These are phyloP conservation scores for Hippoglossus stenolepis DNA, from an alignment of 2,113 vertebrate species.

Conservation along the genomic window DNA sequence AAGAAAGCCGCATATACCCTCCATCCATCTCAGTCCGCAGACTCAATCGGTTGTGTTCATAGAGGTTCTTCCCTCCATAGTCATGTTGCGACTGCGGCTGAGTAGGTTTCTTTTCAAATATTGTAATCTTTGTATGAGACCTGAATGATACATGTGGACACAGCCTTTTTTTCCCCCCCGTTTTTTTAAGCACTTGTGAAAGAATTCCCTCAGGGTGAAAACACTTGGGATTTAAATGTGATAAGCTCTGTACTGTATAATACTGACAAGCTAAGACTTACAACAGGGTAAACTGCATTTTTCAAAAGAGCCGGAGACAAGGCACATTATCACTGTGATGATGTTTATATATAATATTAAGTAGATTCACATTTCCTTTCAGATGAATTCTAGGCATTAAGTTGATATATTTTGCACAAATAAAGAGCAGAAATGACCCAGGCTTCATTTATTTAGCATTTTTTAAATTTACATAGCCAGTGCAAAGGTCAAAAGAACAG, in stretches of 20 bases:
- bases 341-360: too few species aligned
- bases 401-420: not conserved
- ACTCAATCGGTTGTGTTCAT: constrained; percentile 42
- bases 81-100: not conserved
- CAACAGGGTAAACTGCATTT: not conserved
- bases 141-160: constrained; percentile 5
- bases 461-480: not conserved
- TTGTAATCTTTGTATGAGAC: not conserved
- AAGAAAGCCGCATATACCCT: constrained; percentile 47
- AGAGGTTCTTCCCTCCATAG: constrained; percentile 27
- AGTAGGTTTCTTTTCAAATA: constrained; percentile 23
- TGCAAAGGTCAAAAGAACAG: constrained; percentile 14
- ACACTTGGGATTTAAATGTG: constrained; percentile 17
- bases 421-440: not conserved
- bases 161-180: not conserved
- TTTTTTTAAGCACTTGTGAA: not conserved
- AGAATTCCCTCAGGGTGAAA: constrained; percentile 18
- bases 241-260: constrained; percentile 10
- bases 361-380: too few species aligned
- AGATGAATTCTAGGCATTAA: too few species aligned
- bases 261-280: not conserved
- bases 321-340: not conserved
- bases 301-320: not conserved
- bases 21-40: constrained; percentile 52
- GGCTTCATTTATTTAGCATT: not conserved